These are phyloP conservation scores for Eira barbara DNA, from an alignment of 2,113 vertebrate species.

Conservation along the genomic window DNA sequence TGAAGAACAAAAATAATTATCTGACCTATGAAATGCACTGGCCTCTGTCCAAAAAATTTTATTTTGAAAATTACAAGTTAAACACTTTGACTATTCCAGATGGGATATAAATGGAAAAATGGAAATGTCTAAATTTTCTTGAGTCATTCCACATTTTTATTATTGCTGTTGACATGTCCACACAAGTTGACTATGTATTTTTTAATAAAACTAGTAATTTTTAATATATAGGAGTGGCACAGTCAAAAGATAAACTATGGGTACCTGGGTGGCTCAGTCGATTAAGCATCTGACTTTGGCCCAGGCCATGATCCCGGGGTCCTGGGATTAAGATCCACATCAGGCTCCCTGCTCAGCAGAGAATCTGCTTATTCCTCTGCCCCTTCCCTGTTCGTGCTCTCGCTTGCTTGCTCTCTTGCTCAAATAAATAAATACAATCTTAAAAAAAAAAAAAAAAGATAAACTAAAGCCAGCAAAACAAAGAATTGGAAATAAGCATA, in stretches of 20 bases:
- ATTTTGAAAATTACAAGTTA: constrained; percentile 26
- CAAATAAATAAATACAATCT: not conserved
- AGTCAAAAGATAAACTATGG: not conserved
- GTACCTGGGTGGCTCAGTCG: not conserved
- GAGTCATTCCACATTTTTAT: not conserved
- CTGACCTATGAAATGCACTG: constrained; percentile 26
- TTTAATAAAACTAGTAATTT: not conserved
- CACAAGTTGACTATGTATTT: not conserved
- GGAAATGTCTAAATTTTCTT: not conserved
- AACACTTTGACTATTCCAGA: not conserved
- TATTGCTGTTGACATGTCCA: not conserved
- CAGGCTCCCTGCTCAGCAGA: not conserved
- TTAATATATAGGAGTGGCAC: not conserved
- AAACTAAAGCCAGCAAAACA: not conserved
- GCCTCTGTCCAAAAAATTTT: constrained; percentile 35
- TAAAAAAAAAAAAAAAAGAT: not conserved
- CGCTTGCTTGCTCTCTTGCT: not conserved
- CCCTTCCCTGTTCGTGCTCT: not conserved
- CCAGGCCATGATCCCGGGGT: not conserved
- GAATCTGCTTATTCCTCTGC: not conserved
- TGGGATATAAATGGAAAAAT: not conserved
- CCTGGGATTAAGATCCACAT: not conserved
- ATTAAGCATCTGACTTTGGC: not conserved
- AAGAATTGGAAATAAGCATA: not conserved
- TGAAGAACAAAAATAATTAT: constrained; percentile 27